Evolutionary conservation across 2,888 invertebrate species (phyloP).

Genomic region (Limnephilus rhombicus): DNA sequence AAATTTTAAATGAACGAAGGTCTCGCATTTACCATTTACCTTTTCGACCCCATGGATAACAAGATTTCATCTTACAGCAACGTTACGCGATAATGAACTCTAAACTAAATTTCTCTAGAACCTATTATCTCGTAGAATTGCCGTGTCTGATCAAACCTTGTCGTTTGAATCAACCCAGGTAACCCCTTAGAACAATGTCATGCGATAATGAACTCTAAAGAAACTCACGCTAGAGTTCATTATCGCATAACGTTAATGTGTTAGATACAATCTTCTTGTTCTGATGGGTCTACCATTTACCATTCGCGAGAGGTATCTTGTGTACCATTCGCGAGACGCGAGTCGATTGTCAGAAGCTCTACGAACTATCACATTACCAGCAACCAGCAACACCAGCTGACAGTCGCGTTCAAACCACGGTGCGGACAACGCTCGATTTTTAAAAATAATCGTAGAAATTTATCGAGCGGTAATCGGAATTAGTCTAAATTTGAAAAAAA

Average conservation of each 20-base stretch:
- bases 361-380: neutral
- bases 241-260: no score
- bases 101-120: no score
- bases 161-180: no score
- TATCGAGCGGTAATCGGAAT: neutral
- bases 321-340: neutral
- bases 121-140: no score
- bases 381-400: neutral
- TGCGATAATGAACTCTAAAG: no score
- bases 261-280: no score
- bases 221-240: no score
- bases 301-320: neutral
- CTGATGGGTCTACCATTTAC: neutral
- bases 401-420: slow-evolving; percentile 5
- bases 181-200: no score
- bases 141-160: no score
- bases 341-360: neutral
- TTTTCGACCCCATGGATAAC: no score
- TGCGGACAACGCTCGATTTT: neutral
- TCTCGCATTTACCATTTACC: slow-evolving; percentile 3
- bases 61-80: no score
- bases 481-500: neutral
- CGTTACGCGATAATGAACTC: no score
- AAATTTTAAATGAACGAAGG: neutral
- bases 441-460: neutral